These are phyloP conservation scores for Helicorthomorpha holstii DNA, from an alignment of 1,140 invertebrate species.

Conservation along the genomic window DNA sequence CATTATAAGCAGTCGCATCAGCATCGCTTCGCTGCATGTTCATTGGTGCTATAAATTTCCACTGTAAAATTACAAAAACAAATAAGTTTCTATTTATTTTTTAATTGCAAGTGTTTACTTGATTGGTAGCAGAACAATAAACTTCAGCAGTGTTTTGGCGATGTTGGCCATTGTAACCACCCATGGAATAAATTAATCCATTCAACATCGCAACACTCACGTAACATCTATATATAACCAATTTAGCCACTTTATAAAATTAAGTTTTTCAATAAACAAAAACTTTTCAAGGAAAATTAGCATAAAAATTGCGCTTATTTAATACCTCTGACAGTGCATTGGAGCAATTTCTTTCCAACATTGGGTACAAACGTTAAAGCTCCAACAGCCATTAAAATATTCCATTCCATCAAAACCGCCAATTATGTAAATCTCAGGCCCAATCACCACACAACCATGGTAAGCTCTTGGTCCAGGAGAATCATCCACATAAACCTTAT, in stretches of 20 bases:
- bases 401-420: constrained; percentile 47
- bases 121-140: constrained; percentile 28
- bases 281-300: too few relatives aligned
- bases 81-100: not conserved
- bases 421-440: constrained; percentile 42
- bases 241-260: too few relatives aligned
- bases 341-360: constrained; percentile 42
- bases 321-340: constrained; percentile 39
- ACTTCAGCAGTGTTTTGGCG: constrained; percentile 31
- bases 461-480: constrained; percentile 50
- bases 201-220: constrained; percentile 47
- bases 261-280: too few relatives aligned
- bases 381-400: constrained; percentile 43
- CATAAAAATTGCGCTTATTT: too few relatives aligned
- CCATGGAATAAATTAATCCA: constrained; percentile 63
- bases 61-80: constrained; percentile 10
- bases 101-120: constrained; percentile 10
- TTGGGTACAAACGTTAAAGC: constrained; percentile 43
- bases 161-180: constrained; percentile 25
- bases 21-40: constrained; percentile 60
- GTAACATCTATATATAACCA: constrained; percentile 39
- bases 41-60: constrained; percentile 21
- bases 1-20: constrained; percentile 38
- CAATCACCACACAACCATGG: constrained; percentile 43
- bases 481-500: too few relatives aligned